Evolutionary conservation across 2,113 vertebrate species (phyloP), one percentile per base, ranked within the genome.

Genomic region (Anguilla rostrata): DNA sequence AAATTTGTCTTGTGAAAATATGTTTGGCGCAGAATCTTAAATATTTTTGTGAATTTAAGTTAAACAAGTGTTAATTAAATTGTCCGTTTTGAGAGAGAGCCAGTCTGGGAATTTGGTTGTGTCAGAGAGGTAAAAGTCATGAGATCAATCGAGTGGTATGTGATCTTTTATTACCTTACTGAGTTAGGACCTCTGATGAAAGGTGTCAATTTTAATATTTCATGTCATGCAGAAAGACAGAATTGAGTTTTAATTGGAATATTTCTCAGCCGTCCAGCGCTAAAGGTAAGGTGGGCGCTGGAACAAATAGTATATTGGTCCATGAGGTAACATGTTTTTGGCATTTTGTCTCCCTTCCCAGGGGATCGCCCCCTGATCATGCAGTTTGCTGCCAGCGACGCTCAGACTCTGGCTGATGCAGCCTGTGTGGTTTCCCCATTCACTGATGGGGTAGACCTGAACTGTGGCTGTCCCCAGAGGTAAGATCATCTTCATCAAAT

Each of bases 401-500:
- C 98, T 4, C 97, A 97, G 91, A 95, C 97, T 85, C 94, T 99
- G 91, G 97, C 97, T 85, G 97, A 98, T 86, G 98, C 98, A 88
- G 97, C 98, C 40, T 89, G 90, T 83, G 94, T 97, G 56, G 92
- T 99, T 22, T 95, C 95, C 66, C 97, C 98, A 87, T 99, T 98
- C 89, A 97, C 97, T 46, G 96, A 97, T 88, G 98, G 98, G 85
- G 95, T 99, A 93, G 98, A 99, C 92, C 93, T 99, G 39, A 99
- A 99, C 93, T 99, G 98, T 92, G 98, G 98, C 89, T 99, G 98
- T 90, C 98, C 98, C 88, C 98, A 99, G 91, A 98, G 98, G 98
- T 96, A 95, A 95, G 78, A 34, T n/a, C 66, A 29, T 40, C 16
- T 71, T 14, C 39, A 29, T 5, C 22, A 12, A 29, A 15, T 12